Evolutionary conservation across 2,113 vertebrate genomes (phyloP).

Genomic region (Daphoenositta chrysoptera): DNA sequence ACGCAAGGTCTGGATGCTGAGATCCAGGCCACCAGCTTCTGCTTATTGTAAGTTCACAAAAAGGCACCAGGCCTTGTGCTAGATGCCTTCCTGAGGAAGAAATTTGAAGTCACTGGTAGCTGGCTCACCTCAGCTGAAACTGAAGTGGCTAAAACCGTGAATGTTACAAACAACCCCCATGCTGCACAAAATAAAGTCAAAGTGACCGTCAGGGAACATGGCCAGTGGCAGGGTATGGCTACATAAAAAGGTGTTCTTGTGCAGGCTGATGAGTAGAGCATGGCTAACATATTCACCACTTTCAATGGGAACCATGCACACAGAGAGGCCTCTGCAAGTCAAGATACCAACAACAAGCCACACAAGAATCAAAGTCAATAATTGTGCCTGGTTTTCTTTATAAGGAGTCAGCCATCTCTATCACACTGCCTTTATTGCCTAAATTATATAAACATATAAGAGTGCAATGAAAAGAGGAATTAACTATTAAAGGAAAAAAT

Average conservation of each 20-base stretch:
- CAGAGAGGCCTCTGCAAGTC: background rate
- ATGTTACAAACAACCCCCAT: background rate
- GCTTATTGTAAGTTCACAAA: background rate
- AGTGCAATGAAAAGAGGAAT: background rate
- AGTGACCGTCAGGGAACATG: rapidly evolving
- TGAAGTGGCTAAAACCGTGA: background rate
- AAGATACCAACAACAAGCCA: background rate
- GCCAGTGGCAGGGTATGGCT: background rate
- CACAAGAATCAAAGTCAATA: background rate
- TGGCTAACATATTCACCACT: no score
- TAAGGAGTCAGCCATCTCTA: background rate
- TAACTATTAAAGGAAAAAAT: background rate
- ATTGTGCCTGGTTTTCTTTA: background rate
- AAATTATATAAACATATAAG: background rate
- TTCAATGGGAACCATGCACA: background rate
- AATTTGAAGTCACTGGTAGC: background rate
- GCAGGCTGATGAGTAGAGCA: background rate
- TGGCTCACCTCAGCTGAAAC: background rate
- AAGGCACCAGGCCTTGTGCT: background rate
- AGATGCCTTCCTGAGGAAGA: background rate
- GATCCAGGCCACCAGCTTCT: background rate
- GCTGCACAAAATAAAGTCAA: background rate
- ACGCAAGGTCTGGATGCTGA: background rate
- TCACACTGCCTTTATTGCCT: background rate
- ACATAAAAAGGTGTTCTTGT: background rate